A percentile compares a stretch with the other conserved stretches of the same genome.
Evolutionary conservation across 2,113 vertebrate genomes (phyloP).

Genomic region (Chelonoidis abingdonii): DNA sequence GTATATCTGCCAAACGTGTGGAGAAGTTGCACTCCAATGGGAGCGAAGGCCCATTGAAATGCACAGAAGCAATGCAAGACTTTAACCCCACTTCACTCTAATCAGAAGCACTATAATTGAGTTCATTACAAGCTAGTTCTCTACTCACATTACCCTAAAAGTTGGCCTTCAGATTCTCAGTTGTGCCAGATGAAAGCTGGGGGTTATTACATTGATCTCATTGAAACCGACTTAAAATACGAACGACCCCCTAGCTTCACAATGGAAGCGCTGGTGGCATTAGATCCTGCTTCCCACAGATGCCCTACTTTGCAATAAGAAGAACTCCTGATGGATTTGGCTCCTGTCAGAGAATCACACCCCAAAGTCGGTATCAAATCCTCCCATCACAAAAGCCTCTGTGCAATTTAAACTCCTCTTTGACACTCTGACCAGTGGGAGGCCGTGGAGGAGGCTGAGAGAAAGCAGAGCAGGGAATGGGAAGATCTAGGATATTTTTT

Average conservation of each 20-base stretch:
- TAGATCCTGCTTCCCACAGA: neutral
- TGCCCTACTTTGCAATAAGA: neutral
- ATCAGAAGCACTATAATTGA: neutral
- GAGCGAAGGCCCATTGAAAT: neutral
- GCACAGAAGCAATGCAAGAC: neutral
- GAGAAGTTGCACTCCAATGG: neutral
- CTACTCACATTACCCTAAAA: rapidly evolving
- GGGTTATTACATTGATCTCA: neutral
- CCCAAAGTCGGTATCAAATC: neutral
- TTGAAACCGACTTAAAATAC: neutral
- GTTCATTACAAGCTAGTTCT: neutral
- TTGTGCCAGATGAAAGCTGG: neutral
- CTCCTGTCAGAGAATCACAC: neutral
- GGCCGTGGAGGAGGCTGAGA: neutral
- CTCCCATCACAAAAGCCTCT: neutral
- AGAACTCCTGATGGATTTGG: neutral
- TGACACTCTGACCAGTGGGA: neutral
- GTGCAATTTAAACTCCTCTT: neutral
- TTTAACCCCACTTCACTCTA: rapidly evolving
- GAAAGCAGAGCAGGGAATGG: neutral
- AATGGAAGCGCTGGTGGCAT: neutral
- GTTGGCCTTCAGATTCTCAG: neutral
- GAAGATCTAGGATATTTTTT: neutral
- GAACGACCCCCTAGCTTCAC: neutral
- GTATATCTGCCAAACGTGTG: neutral